phyloP scores from a whole-genome alignment of 2,888 invertebrate species.

The Blomia tropicalis region DNA sequence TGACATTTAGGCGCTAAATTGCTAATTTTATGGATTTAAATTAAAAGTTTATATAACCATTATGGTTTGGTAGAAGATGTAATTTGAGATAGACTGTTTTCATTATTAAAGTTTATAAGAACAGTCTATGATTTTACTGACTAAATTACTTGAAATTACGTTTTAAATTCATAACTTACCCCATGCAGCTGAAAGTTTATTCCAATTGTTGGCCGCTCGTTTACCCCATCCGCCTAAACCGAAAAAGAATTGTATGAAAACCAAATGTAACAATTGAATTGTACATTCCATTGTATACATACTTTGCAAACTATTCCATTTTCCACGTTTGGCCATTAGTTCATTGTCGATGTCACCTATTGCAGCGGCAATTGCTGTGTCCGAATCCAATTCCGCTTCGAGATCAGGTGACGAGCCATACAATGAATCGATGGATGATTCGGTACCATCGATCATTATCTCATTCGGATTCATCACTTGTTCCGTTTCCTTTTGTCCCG shows the following conservation, averaged over 20 bases:
- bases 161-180: constrained; percentile 18
- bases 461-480: constrained; percentile 15
- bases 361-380: not conserved
- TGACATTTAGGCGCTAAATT: no score
- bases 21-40: no score
- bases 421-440: not conserved
- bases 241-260: no score
- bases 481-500: constrained; percentile 7
- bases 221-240: constrained; percentile 25
- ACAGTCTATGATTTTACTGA: no score
- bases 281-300: not conserved
- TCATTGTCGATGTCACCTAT: not conserved
- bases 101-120: no score
- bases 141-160: no score
- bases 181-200: constrained; percentile 23
- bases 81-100: no score
- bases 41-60: no score
- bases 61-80: no score
- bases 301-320: constrained; percentile 24
- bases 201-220: constrained; percentile 22
- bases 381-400: no score
- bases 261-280: not conserved
- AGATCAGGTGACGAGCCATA: no score
- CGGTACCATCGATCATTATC: not conserved
- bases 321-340: constrained; percentile 16